phyloP scores from a whole-genome alignment of 1,140 invertebrate genomes.

The Heliconius nattereri region DNA sequence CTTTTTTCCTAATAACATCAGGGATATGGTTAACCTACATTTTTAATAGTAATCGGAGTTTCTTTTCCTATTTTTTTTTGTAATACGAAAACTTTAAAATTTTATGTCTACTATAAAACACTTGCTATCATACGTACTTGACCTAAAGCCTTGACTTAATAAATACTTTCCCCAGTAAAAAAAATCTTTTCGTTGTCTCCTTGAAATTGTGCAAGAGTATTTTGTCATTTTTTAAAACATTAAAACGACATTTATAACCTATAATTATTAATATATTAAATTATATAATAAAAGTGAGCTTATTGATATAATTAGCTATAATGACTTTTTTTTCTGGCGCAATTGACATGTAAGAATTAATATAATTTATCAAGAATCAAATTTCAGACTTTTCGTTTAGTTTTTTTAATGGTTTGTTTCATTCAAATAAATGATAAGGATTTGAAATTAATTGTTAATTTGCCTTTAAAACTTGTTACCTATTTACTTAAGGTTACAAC shows the following conservation, averaged over 20 bases:
- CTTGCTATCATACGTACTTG: not conserved
- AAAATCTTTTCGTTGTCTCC: not conserved
- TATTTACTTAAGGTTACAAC: not conserved
- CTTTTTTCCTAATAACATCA: too few species aligned
- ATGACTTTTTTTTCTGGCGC: not conserved
- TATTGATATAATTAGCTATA: too few species aligned
- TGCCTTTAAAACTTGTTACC: not conserved
- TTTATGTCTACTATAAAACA: not conserved
- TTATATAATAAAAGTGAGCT: not conserved
- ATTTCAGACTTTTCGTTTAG: too few species aligned
- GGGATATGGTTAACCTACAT: too few species aligned
- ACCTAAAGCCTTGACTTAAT: constrained; percentile 10
- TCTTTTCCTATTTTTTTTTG: too few species aligned
- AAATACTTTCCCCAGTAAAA: constrained; percentile 2
- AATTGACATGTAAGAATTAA: not conserved
- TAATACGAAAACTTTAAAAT: too few species aligned
- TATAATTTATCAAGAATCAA: too few species aligned
- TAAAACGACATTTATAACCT: not conserved
- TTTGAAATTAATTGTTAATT: not conserved
- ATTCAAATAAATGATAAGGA: too few species aligned
- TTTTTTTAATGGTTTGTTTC: too few species aligned
- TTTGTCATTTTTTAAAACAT: not conserved
- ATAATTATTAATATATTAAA: not conserved
- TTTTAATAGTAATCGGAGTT: too few species aligned
- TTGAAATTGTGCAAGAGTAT: not conserved